Conservation (phyloP, 1,140 invertebrate genomes). For the Cyphomyrmex costatus region DNA sequence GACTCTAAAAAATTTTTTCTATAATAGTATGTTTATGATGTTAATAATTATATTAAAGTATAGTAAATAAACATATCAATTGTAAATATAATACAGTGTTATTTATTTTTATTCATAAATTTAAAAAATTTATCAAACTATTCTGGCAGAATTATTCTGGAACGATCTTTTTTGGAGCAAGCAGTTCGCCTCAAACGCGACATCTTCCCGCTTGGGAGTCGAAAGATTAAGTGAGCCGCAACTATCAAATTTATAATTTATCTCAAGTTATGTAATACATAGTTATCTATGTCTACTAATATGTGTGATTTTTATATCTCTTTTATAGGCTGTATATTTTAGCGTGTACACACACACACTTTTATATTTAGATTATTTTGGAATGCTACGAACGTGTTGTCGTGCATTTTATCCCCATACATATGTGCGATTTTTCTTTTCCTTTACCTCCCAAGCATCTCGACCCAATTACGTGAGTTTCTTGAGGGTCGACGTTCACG, state of each 20-base stretch:
- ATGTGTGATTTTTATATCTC: background rate
- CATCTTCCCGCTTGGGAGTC: too few species aligned
- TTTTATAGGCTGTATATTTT: background rate
- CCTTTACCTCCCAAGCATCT: conserved; percentile 54
- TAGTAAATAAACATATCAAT: too few species aligned
- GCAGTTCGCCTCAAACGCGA: too few species aligned
- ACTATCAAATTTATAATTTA: background rate
- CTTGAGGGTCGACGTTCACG: conserved; percentile 40
- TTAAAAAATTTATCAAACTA: too few species aligned
- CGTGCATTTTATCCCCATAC: background rate
- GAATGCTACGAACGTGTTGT: background rate
- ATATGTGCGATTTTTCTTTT: background rate
- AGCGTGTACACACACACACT: background rate
- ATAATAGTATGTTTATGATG: too few species aligned
- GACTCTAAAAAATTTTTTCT: too few species aligned
- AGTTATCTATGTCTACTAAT: background rate
- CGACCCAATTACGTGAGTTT: conserved; percentile 76
- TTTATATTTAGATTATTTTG: background rate
- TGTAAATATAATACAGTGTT: too few species aligned
- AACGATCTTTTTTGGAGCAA: too few species aligned
- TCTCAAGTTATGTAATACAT: background rate
- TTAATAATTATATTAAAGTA: too few species aligned
- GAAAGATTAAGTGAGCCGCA: too few species aligned
- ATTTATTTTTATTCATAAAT: too few species aligned
- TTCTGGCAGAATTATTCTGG: too few species aligned